phyloP scores from a whole-genome alignment of 1,140 invertebrate genomes.

The Pollicipes pollicipes region DNA sequence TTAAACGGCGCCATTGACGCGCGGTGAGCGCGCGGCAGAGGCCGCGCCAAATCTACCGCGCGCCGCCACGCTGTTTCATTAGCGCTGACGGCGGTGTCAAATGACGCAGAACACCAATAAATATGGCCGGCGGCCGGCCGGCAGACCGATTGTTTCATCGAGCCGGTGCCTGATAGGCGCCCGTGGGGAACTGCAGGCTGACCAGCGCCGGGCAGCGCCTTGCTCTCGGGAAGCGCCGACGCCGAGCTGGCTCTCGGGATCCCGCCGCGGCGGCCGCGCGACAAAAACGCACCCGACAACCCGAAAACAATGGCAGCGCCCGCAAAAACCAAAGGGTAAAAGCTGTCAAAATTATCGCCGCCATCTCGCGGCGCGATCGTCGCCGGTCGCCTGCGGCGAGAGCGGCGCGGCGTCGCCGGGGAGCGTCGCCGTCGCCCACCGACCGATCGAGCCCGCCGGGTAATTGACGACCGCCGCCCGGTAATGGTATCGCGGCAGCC shows the following conservation, averaged over 20 bases:
- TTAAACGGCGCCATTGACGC: background rate
- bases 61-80: background rate
- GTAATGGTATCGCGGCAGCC: background rate
- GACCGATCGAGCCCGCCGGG: background rate
- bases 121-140: background rate
- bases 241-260: background rate
- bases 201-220: too few species aligned
- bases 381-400: too few species aligned
- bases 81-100: background rate
- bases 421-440: too few species aligned
- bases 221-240: background rate
- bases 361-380: background rate
- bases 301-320: background rate
- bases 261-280: too few species aligned
- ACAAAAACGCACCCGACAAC: background rate
- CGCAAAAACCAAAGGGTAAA: background rate
- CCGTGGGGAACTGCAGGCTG: background rate
- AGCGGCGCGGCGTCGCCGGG: too few species aligned
- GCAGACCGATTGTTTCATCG: background rate
- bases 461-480: background rate
- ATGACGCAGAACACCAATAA: constrained; percentile 1
- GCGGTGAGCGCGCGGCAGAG: background rate
- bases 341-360: background rate
- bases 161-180: background rate
- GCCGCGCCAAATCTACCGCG: background rate